Evolutionary conservation across 2,888 invertebrate species (phyloP).

Genomic region (Tuta absoluta): DNA sequence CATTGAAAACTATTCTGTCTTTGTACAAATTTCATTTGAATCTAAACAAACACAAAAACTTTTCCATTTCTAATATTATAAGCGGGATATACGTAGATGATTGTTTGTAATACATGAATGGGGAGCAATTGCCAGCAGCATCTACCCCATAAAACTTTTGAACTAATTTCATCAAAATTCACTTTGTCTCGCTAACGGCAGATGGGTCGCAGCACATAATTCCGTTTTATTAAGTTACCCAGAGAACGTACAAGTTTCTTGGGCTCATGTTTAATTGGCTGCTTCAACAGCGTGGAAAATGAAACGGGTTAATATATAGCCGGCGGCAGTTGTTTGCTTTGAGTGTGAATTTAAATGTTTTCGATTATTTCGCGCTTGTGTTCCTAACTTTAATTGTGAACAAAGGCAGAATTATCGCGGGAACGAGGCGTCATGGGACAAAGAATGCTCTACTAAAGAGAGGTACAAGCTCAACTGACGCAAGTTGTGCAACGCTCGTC

Average conservation of each 20-base stretch:
- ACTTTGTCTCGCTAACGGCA: conserved; percentile 69
- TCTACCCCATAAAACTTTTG: conserved; percentile 63
- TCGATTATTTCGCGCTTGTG: conserved; percentile 20
- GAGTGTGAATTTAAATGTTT: conserved; percentile 25
- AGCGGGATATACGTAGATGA: background rate
- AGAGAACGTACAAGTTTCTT: conserved; percentile 69
- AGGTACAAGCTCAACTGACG: background rate
- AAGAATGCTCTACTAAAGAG: conserved; percentile 25
- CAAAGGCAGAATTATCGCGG: conserved; percentile 36
- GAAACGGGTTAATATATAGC: conserved; percentile 39
- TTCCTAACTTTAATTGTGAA: conserved; percentile 33
- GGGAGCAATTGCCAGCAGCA: conserved; percentile 23
- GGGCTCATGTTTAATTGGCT: conserved; percentile 67
- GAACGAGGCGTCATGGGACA: conserved; percentile 32
- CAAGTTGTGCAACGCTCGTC: conserved; percentile 3
- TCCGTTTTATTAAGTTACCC: conserved; percentile 73
- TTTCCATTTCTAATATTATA: too few species aligned
- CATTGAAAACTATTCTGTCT: too few species aligned
- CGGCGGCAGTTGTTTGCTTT: conserved; percentile 4
- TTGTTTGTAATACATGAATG: conserved; percentile 24
- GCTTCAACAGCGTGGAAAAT: conserved; percentile 59
- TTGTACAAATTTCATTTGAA: too few species aligned
- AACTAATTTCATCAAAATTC: conserved; percentile 77
- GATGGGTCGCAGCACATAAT: conserved; percentile 70
- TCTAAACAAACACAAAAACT: too few species aligned